Evolutionary conservation across 1,140 invertebrate species (phyloP).

Genomic region (Drosophila watanabei): DNA sequence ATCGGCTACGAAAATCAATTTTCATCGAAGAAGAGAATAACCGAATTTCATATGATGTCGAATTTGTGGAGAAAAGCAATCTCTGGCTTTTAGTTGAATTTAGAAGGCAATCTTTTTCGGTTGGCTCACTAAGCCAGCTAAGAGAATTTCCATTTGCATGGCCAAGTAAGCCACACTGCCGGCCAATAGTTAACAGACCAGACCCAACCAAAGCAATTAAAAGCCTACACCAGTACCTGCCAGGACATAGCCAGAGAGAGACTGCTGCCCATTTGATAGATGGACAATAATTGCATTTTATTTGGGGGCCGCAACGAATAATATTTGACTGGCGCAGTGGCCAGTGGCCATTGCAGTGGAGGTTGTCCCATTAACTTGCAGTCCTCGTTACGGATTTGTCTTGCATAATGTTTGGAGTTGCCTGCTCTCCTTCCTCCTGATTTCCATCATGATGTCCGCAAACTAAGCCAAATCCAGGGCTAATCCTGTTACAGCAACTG

Average conservation of each 20-base stretch:
- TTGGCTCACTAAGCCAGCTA: slow-evolving; percentile 20
- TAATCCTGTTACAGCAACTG: slow-evolving; percentile 63
- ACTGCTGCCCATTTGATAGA: slow-evolving; percentile 38
- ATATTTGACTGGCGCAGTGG: slow-evolving; percentile 56
- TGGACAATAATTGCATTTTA: slow-evolving; percentile 55
- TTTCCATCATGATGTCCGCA: slow-evolving; percentile 17
- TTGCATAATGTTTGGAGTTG: slow-evolving; percentile 45
- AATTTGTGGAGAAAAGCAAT: slow-evolving; percentile 17
- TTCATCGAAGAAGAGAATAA: slow-evolving; percentile 17
- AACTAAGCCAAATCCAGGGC: slow-evolving; percentile 47
- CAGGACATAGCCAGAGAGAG: too few relatives aligned
- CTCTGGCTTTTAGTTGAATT: slow-evolving; percentile 40
- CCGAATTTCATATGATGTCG: slow-evolving; percentile 1
- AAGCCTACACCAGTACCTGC: slow-evolving; percentile 2
- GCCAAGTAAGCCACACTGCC: slow-evolving; percentile 17
- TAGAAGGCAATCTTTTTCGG: slow-evolving; percentile 23
- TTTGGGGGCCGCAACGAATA: slow-evolving; percentile 44
- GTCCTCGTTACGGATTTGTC: slow-evolving; percentile 33
- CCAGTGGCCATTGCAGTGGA: slow-evolving; percentile 37
- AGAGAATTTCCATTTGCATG: slow-evolving; percentile 54
- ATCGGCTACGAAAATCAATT: slow-evolving; percentile 30
- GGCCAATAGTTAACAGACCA: slow-evolving; percentile 34
- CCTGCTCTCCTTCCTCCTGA: neutral
- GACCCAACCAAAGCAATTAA: slow-evolving; percentile 43
- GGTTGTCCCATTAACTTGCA: slow-evolving; percentile 43